These are phyloP conservation scores for Dendrophyllia cribrosa DNA, from an alignment of 64 coral and sea anemone species.

Conservation along the genomic window DNA sequence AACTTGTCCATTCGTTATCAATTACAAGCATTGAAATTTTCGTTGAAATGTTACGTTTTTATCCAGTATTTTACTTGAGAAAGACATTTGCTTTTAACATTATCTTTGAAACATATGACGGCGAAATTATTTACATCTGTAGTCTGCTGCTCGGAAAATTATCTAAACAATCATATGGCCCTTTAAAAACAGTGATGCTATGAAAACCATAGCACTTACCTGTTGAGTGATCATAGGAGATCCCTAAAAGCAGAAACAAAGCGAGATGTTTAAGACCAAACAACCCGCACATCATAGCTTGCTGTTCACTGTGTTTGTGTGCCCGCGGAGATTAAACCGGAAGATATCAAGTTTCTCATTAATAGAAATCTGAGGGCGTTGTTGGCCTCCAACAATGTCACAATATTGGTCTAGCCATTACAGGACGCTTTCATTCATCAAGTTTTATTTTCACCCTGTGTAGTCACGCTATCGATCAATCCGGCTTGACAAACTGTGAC, in stretches of 20 bases:
- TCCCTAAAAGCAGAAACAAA: background rate
- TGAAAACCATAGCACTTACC: background rate
- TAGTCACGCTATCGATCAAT: too few species aligned
- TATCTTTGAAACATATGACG: background rate
- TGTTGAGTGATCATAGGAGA: background rate
- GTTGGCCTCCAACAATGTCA: too few species aligned
- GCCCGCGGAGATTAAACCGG: too few species aligned
- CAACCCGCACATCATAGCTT: background rate
- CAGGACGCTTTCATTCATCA: too few species aligned
- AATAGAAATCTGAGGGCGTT: too few species aligned
- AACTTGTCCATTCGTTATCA: background rate
- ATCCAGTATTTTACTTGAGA: background rate
- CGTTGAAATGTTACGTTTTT: background rate
- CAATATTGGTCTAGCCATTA: too few species aligned
- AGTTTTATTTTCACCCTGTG: too few species aligned
- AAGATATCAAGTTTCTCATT: too few species aligned
- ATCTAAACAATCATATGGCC: background rate
- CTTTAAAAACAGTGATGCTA: background rate
- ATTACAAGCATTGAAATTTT: background rate
- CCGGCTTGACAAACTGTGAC: too few species aligned
- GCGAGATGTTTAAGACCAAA: background rate
- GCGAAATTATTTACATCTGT: background rate
- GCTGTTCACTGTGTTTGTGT: background rate
- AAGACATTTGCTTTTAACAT: background rate
- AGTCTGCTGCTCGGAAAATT: background rate